Evolutionary conservation across 2,113 vertebrate genomes (phyloP).

Genomic region (Tragelaphus scriptus): DNA sequence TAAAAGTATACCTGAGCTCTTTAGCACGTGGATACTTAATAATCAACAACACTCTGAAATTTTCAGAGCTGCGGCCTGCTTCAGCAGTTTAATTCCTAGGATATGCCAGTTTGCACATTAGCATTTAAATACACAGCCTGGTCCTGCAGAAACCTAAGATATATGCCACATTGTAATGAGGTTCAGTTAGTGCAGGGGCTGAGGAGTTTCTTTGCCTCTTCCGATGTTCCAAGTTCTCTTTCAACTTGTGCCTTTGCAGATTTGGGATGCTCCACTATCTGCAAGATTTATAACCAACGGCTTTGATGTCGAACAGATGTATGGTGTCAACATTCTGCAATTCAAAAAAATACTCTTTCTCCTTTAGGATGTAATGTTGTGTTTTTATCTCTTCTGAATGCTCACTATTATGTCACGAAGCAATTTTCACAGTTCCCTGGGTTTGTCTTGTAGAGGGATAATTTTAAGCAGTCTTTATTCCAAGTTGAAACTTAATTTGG

Average conservation of each 20-base stretch:
- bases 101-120: neutral
- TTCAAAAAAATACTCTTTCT: constrained; percentile 40
- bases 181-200: neutral
- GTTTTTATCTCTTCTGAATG: constrained; percentile 18
- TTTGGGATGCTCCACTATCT: constrained; percentile 47
- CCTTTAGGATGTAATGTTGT: neutral
- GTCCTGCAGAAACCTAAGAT: neutral
- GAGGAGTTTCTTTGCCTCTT: constrained; percentile 27
- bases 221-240: constrained; percentile 55
- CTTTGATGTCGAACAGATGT: constrained; percentile 47
- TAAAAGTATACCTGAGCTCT: constrained; percentile 17
- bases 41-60: neutral
- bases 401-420: neutral
- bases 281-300: constrained; percentile 62
- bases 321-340: constrained; percentile 20
- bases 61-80: neutral
- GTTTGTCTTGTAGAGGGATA: constrained; percentile 13
- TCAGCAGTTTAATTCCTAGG: neutral
- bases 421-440: neutral
- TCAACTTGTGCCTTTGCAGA: constrained; percentile 60
- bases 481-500: neutral
- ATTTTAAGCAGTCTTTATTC: neutral
- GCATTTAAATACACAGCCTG: constrained; percentile 45
- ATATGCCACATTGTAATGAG: neutral
- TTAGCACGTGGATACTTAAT: neutral